These are phyloP conservation scores for Mycetomoellerius zeteki DNA, from an alignment of 1,140 invertebrate species.

Conservation along the genomic window DNA sequence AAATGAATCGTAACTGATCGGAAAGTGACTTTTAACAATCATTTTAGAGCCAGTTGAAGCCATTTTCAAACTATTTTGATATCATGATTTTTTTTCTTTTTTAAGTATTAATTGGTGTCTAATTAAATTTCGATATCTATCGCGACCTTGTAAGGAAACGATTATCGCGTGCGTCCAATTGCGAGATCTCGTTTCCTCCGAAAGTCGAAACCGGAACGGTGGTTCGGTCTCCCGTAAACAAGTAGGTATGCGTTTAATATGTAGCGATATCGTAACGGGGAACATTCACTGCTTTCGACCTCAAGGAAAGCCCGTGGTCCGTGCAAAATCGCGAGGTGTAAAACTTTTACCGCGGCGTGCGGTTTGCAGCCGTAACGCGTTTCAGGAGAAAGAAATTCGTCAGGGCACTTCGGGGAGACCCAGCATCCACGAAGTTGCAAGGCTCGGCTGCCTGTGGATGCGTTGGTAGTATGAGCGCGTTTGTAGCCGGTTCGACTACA, in stretches of 20 bases:
- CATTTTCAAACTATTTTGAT: too few species aligned
- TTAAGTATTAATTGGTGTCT: neutral
- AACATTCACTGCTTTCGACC: constrained; percentile 43
- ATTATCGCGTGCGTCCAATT: constrained; percentile 9
- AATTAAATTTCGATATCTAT: constrained; percentile 3
- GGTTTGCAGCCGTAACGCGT: constrained; percentile 11
- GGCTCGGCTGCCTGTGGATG: neutral
- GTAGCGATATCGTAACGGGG: neutral
- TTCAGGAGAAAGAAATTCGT: constrained; percentile 61
- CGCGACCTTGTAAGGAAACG: constrained; percentile 24
- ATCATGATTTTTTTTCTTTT: too few species aligned
- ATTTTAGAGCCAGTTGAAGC: too few species aligned
- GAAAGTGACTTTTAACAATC: too few species aligned
- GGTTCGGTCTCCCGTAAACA: neutral
- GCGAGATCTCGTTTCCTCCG: constrained; percentile 14
- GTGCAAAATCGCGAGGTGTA: constrained; percentile 23
- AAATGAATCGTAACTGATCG: too few species aligned
- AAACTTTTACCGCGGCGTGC: constrained; percentile 48
- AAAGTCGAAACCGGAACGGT: neutral
- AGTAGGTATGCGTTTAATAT: neutral
- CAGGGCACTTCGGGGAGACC: neutral
- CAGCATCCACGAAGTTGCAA: constrained; percentile 57
- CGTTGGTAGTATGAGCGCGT: constrained; percentile 41
- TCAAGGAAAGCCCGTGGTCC: constrained; percentile 22
- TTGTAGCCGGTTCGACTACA: constrained; percentile 78